Base-by-base conservation (phyloP, 1,140 invertebrate genomes). In the Galleria mellonella region DNA sequence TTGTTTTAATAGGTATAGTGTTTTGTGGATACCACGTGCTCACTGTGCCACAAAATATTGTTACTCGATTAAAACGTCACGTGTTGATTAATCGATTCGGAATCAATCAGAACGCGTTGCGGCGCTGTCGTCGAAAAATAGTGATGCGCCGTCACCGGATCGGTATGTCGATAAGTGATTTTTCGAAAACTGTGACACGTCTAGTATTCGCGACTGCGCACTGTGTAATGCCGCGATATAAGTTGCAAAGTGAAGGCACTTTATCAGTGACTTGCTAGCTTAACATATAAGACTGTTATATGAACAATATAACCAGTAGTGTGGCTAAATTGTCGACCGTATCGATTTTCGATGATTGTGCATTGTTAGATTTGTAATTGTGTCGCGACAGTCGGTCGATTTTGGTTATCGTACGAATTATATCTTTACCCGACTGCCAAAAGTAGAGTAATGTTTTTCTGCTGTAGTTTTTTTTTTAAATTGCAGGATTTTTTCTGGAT, bases 251-350 rank as follows among this genome's bases (percentile, higher is more conserved):
- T 39, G 42, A 50, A 60, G 54, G 55, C 52, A 59, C 49, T 47
- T 60, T 71, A 71, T 67, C 67, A 67, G 53, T 67, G 27, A 12
- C n/a, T n/a, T n/a, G n/a, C n/a, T n/a, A n/a, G 17, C 17, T 23
- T 23, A 23, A 23, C 17, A 47, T 43, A 43, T 45, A 35, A 62
- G 51, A 53, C 53, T 60, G 51, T 61, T 55, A 55, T 64, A 55
- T 58, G 55, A 45, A 67, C 32, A 55, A 40, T 52, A 45, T 62
- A 65, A 6, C 2, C 17, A 23, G 55, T 63, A 55, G 13, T 55
- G 57, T 47, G 2, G 47, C 33, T 43, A 35, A 23, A 23, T 23
- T 23, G 17, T 23, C 17, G 17, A 23, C 17, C 30, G 41, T 58
- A 60, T 56, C 53, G 53, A 60, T 60, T 55, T 54, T 39, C 17